Evolutionary conservation across 2,113 vertebrate species (phyloP).

Genomic region (Electrona antarctica): DNA sequence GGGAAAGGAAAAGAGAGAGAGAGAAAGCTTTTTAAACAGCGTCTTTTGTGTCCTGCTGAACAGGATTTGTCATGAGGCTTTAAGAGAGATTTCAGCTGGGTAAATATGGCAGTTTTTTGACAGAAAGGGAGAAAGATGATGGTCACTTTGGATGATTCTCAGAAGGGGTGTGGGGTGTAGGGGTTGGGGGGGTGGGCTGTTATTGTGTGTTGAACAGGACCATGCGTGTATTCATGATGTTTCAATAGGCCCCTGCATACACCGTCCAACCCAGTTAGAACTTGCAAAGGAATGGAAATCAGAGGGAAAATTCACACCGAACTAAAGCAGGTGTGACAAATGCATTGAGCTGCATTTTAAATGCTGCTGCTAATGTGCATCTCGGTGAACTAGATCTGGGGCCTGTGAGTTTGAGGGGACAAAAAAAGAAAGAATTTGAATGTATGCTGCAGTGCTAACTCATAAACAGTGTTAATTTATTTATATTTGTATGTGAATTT

Average conservation of each 20-base stretch:
- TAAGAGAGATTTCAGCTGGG: constrained; percentile 75
- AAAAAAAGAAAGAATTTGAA: too few relatives aligned
- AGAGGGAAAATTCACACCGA: constrained; percentile 60
- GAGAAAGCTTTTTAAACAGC: constrained; percentile 71
- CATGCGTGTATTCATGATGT: constrained; percentile 61
- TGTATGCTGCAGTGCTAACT: too few relatives aligned
- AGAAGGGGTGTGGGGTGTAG: constrained; percentile 21
- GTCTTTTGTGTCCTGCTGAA: constrained; percentile 76
- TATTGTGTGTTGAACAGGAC: constrained; percentile 47
- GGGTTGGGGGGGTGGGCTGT: constrained; percentile 28
- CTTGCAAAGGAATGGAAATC: constrained; percentile 72
- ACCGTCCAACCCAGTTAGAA: constrained; percentile 64
- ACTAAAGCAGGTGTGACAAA: constrained; percentile 77
- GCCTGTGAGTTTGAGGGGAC: too few relatives aligned
- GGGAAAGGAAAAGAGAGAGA: constrained; percentile 48
- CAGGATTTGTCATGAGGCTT: constrained; percentile 79
- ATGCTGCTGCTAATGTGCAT: too few relatives aligned
- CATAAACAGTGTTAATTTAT: too few relatives aligned
- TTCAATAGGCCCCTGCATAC: constrained; percentile 67
- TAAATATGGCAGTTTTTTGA: constrained; percentile 77
- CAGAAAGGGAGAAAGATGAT: constrained; percentile 69
- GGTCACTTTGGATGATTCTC: constrained; percentile 72
- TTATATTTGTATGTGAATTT: too few relatives aligned
- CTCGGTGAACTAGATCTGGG: too few relatives aligned
- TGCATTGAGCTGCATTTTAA: constrained; percentile 71